Percentiles rank a stretch among this genome's conserved stretches.
phyloP scores from a whole-genome alignment of 2,888 invertebrate species.

The Aporophyla nigra region DNA sequence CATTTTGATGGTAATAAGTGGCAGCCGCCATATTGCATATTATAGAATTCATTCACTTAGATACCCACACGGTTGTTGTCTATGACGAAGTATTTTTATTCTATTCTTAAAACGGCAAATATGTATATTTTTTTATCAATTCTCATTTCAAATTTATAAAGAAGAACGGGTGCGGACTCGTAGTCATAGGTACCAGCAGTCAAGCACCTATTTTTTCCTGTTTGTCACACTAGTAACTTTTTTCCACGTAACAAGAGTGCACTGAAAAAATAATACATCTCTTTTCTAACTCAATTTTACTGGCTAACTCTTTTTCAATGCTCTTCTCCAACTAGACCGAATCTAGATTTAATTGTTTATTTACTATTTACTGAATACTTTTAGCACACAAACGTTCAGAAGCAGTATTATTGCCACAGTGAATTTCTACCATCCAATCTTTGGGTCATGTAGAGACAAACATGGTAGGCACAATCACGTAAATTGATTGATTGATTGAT shows the following conservation, averaged over 20 bases:
- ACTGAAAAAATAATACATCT: background rate
- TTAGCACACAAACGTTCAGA: background rate
- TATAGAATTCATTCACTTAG: background rate
- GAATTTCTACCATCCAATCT: background rate
- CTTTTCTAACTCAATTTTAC: background rate
- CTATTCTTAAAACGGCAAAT: too few relatives aligned
- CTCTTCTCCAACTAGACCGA: background rate
- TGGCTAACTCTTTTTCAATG: background rate
- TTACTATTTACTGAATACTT: background rate
- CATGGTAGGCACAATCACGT: background rate
- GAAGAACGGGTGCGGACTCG: too few relatives aligned
- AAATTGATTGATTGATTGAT: background rate
- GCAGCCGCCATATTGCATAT: background rate
- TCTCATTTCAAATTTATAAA: too few relatives aligned
- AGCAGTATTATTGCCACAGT: background rate
- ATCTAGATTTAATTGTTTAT: too few relatives aligned
- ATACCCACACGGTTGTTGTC: background rate
- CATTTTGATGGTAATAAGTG: slow-evolving; percentile 17
- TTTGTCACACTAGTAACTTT: too few relatives aligned
- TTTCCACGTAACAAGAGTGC: too few relatives aligned
- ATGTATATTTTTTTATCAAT: too few relatives aligned
- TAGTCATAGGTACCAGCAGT: too few relatives aligned
- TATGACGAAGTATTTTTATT: background rate
- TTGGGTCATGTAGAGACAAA: background rate
- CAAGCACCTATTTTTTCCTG: too few relatives aligned